These are phyloP conservation scores for Urocyon cinereoargenteus DNA, from an alignment of 2,797 vertebrate genomes.

Conservation along the genomic window DNA sequence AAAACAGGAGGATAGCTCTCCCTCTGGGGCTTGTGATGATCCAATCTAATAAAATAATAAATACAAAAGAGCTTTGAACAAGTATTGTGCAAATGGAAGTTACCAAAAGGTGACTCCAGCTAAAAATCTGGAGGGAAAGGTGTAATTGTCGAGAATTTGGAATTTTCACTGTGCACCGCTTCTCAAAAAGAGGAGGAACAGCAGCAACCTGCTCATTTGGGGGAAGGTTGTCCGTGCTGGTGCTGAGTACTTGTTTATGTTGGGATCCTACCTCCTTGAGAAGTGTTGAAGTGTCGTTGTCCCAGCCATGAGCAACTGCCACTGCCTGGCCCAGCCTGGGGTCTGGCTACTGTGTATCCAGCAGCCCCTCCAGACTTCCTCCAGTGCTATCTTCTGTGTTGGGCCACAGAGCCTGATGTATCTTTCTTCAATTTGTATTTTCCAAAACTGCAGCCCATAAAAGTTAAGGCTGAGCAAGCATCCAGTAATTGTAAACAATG, in stretches of 20 bases:
- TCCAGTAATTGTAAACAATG: conserved; percentile 24
- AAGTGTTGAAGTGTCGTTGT: background rate
- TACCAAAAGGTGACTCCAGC: background rate
- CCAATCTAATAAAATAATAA: background rate
- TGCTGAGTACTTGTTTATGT: background rate
- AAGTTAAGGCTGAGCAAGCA: background rate
- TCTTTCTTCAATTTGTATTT: conserved; percentile 17
- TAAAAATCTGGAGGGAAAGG: background rate
- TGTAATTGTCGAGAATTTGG: background rate
- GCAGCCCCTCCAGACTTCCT: background rate
- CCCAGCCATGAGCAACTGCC: background rate
- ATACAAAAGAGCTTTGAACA: conserved; percentile 36
- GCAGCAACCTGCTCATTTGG: background rate
- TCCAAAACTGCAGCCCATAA: background rate
- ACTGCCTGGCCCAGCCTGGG: background rate
- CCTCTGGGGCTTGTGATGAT: background rate
- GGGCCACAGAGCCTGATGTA: background rate
- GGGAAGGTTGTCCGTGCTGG: background rate
- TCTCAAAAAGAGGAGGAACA: background rate
- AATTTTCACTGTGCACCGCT: background rate
- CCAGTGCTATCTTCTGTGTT: background rate
- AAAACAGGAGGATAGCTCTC: background rate
- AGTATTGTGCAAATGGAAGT: background rate
- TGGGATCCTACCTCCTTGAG: background rate
- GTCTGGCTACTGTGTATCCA: background rate